Percentiles rank a stretch among this genome's conserved stretches.
Conservation (phyloP, 2,113 vertebrate genomes). For the Pholis gunnellus region DNA sequence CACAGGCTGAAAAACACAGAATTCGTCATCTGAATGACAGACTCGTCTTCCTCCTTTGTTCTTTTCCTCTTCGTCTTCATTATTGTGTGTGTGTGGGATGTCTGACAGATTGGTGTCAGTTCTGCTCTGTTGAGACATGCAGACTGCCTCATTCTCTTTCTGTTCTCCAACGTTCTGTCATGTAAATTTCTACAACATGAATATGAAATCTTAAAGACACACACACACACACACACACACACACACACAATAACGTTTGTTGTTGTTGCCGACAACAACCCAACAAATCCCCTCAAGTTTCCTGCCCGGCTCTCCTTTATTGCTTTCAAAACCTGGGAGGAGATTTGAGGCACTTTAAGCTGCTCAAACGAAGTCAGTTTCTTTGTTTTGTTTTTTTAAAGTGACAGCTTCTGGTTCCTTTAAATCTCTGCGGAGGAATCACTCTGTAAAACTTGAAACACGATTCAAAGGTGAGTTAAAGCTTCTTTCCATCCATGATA, state of each 20-base stretch:
- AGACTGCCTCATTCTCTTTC: slow-evolving; percentile 17
- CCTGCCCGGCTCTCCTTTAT: background rate
- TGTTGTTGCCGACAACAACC: background rate
- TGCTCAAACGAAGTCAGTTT: background rate
- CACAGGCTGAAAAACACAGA: slow-evolving; percentile 37
- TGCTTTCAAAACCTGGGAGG: background rate
- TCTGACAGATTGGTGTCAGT: slow-evolving; percentile 78
- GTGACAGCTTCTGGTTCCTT: background rate
- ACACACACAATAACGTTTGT: background rate
- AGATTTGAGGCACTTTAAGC: background rate
- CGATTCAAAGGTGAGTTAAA: background rate
- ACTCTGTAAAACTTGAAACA: background rate
- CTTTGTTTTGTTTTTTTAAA: background rate
- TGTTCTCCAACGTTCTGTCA: slow-evolving; percentile 32
- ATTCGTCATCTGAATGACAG: slow-evolving; percentile 63
- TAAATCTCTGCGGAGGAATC: background rate
- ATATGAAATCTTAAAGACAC: slow-evolving; percentile 15
- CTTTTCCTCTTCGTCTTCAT: slow-evolving; percentile 50
- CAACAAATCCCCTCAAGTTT: background rate
- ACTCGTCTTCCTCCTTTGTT: slow-evolving; percentile 42
- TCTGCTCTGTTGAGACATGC: slow-evolving; percentile 59
- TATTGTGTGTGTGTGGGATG: slow-evolving; percentile 38
- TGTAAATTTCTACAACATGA: slow-evolving; percentile 44
- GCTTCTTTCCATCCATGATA: background rate
- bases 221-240: slow-evolving; percentile 3